Base-by-base conservation (phyloP, 2,888 invertebrate species). In the Junonia oenone region DNA sequence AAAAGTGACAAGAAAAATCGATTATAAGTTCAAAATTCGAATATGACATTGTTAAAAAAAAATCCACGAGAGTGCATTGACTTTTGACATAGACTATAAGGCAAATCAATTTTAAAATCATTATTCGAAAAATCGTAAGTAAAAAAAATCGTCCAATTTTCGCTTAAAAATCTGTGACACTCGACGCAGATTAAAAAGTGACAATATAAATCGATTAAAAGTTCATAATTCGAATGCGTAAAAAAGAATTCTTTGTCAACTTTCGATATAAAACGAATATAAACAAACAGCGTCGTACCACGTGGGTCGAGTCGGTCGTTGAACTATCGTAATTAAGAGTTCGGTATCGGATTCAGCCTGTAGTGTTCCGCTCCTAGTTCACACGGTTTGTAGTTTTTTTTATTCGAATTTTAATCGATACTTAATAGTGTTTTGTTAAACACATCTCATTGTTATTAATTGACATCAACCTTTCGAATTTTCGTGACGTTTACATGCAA, bases 291-390 rank as follows among this genome's bases (percentile, higher is more conserved):
- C 48, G 14, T 27, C 15, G 14, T 40, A 56, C 58, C 65, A 64
- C 61, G 63, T 64, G 64, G 62, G 51, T 35, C 22, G 17, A 48
- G 17, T 40, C 37, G 33, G 67, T 71, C 71, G 55, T 63, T 62
- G 70, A 64, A 66, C 63, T 57, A 27, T 55, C 60, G 69, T 69
- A 73, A 75, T 75, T 73, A 72, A 69, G 65, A 70, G 69, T 71
- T 72, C 71, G 65, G 68, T 73, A 68, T 72, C 66, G 54, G 40
- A 51, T 55, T 55, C 48, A 51, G 58, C 55, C 51, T 40, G 38
- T 48, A 54, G 54, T 54, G 33, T 55, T 48, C 55, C 51, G 45
- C 51, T 63, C 56, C 62, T 58, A 58, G 56, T 58, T 59, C 57
- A 53, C 55, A 61, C 58, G 58, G 47, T 51, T 45, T 47, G 47